Conservation (phyloP, 2,888 invertebrate genomes). For the Priocnemis perturbator region DNA sequence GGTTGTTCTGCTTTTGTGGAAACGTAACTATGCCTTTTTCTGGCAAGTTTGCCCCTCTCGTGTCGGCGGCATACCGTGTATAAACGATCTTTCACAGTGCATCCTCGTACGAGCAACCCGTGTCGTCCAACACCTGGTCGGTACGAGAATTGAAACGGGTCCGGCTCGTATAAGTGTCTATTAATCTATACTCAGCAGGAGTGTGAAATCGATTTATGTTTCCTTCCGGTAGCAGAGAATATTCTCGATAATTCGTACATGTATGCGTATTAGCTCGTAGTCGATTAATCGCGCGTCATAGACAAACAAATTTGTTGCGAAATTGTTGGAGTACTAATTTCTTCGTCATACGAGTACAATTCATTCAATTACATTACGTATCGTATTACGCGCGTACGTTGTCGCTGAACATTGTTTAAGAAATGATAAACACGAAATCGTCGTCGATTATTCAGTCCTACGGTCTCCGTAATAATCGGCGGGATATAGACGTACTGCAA, state of each 20-base stretch:
- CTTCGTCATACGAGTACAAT: too few species aligned
- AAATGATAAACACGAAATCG: too few species aligned
- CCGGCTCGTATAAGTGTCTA: conserved; percentile 57
- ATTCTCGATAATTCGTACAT: too few species aligned
- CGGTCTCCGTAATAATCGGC: too few species aligned
- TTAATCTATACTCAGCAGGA: conserved; percentile 67
- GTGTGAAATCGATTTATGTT: conserved; percentile 66
- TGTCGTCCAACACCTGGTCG: conserved; percentile 63
- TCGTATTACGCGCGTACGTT: not conserved
- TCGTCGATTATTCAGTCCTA: too few species aligned
- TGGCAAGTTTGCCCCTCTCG: conserved; percentile 11
- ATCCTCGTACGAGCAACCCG: conserved; percentile 47
- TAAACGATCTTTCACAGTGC: conserved; percentile 60
- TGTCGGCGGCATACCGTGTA: conserved; percentile 10
- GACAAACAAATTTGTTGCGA: too few species aligned
- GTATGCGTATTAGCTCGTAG: too few species aligned
- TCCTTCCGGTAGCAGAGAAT: conserved; percentile 31
- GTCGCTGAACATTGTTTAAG: too few species aligned
- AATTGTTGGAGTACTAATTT: too few species aligned
- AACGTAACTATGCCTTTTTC: too few species aligned
- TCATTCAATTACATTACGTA: conserved; percentile 8
- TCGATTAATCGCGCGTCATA: too few species aligned
- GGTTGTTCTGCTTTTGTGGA: too few species aligned
- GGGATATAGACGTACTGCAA: not conserved
- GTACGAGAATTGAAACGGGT: conserved; percentile 28